Evolutionary conservation across 1,140 invertebrate species (phyloP).

Genomic region (Neocloeon triangulifer): DNA sequence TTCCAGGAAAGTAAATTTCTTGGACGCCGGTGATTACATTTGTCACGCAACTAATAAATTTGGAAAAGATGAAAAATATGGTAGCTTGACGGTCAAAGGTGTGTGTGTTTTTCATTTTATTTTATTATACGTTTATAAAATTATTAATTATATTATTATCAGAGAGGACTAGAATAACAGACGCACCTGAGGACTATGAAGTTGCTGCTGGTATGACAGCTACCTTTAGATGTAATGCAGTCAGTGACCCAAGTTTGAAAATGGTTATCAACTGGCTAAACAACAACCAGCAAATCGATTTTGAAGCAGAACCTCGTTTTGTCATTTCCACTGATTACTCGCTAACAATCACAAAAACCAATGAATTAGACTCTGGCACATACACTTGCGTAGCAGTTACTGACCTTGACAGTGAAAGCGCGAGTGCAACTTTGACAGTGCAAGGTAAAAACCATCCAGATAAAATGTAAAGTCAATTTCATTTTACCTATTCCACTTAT

Average conservation of each 20-base stretch:
- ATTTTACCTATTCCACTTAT: constrained; percentile 11
- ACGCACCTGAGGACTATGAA: constrained; percentile 73
- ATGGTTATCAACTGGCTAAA: constrained; percentile 73
- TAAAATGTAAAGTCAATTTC: no score
- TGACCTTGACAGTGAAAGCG: constrained; percentile 58
- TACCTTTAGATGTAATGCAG: constrained; percentile 83
- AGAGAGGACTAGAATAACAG: constrained; percentile 64
- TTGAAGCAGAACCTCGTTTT: constrained; percentile 63
- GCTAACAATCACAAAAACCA: constrained; percentile 79
- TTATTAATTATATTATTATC: constrained; percentile 12
- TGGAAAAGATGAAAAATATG: constrained; percentile 50
- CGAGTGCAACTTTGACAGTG: constrained; percentile 72
- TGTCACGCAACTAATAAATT: constrained; percentile 89
- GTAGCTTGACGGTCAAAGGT: constrained; percentile 61
- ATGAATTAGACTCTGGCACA: constrained; percentile 77
- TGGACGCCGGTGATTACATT: constrained; percentile 69
- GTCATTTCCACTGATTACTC: constrained; percentile 72
- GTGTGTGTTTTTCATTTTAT: constrained; percentile 7
- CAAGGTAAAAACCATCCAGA: constrained; percentile 33
- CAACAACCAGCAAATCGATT: constrained; percentile 67
- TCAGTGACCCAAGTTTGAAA: constrained; percentile 53
- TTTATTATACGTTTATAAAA: no score
- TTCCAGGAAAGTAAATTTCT: constrained; percentile 44
- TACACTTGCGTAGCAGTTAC: constrained; percentile 93
- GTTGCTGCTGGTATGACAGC: constrained; percentile 70